Evolutionary conservation across 2,888 invertebrate species (phyloP).

Genomic region (Aricia artaxerxes): DNA sequence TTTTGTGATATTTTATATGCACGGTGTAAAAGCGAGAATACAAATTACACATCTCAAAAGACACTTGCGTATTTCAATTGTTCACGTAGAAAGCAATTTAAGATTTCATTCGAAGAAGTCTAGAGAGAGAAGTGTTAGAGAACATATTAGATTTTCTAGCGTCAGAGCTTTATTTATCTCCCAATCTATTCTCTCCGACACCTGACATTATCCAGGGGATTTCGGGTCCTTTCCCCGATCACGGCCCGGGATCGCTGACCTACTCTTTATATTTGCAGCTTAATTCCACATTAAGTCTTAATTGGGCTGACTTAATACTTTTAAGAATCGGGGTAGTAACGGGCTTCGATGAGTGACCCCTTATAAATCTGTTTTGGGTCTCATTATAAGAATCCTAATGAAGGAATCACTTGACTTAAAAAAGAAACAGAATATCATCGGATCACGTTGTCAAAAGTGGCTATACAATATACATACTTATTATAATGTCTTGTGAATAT

Average conservation of each 20-base stretch:
- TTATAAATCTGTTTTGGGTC: not conserved
- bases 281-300: conserved; percentile 22
- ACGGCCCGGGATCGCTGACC: not conserved
- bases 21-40: conserved; percentile 19
- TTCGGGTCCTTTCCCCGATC: not conserved
- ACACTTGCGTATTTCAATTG: conserved; percentile 15
- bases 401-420: no score
- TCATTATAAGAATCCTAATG: not conserved
- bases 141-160: conserved; percentile 21
- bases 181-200: conserved; percentile 19
- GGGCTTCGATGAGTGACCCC: not conserved
- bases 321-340: not conserved
- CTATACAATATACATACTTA: no score
- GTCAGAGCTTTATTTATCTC: conserved; percentile 16
- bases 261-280: conserved; percentile 3
- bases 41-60: conserved; percentile 16
- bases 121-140: not conserved
- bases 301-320: conserved; percentile 14
- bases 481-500: not conserved
- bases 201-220: conserved; percentile 20
- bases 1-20: conserved; percentile 22
- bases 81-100: conserved; percentile 11
- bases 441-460: no score
- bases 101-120: not conserved
- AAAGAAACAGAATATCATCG: no score